Base-by-base conservation (phyloP, 2,113 vertebrate species). In the Leptobrachium ailaonicum region DNA sequence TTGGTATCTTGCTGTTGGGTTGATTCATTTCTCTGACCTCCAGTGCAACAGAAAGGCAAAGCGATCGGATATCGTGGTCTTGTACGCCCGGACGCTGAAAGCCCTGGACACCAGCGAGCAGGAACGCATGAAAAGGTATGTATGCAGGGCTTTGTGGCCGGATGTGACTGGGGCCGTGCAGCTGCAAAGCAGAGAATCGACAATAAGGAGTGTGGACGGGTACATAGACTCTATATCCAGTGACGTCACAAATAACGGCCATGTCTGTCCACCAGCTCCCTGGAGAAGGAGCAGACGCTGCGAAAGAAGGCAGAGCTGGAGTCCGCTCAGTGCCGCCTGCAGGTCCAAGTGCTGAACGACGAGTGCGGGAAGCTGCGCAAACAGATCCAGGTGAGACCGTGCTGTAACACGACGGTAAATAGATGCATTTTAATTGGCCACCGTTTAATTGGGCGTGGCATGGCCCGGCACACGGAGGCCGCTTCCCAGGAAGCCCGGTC, bases 11-110 rank as follows among this genome's bases (percentile, higher is more conserved):
- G 20, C 20, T 32, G 20, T 32, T 32, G 20, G 20, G 20, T 32
- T 32, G 20, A 32, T 32, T 32, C 20, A 32, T 32, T 32, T 32
- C 4, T 50, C 47, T 50, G 47, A 50, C 8, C 47, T 50, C 47
- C 78, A 99, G 98, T 99, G 98, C 87, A 99, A 99, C 85, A 99
- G 96, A 92, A 98, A 96, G 73, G 96, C 96, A 0, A 99, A 96
- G 83, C 92, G 93, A 0, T 92, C 92, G 0, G 97, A 99, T 82
- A 95, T 99, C 0, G 94, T 99, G 79, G 71, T 97, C 54, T 94
- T 99, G 60, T 99, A 99, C 0, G 95, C 97, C 0, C 93, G 94
- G 1, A 95, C 92, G 41, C 42, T 99, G 82, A 93, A 88, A 83
- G 95, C 94, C 0, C 81, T 99, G 81, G 98, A 99, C 71, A 98